Conservation (phyloP, 1,140 invertebrate species). For the Hylyphantes graminicola region DNA sequence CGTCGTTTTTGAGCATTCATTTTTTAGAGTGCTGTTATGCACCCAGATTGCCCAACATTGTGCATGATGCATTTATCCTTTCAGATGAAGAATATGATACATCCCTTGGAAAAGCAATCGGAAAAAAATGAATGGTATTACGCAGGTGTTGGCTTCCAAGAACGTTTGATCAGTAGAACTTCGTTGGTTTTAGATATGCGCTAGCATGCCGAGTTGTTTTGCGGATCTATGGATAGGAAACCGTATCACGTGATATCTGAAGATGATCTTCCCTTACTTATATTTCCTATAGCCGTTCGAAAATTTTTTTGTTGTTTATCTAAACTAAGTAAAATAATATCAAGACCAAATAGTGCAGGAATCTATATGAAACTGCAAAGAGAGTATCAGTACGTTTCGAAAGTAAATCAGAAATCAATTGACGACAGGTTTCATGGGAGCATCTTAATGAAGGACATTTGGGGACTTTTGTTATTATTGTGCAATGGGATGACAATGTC, state of each 20-base stretch:
- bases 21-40: too few species aligned
- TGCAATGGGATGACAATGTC: background rate
- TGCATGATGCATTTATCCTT: background rate
- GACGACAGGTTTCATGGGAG: background rate
- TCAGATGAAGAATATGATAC: background rate
- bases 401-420: background rate
- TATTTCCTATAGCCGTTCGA: background rate
- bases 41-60: background rate
- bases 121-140: background rate
- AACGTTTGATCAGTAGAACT: constrained; percentile 1
- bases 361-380: background rate
- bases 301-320: background rate
- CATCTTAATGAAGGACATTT: background rate
- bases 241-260: background rate
- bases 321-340: background rate
- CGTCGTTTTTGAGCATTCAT: too few species aligned
- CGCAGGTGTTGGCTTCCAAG: background rate
- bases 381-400: background rate
- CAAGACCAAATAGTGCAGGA: background rate
- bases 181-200: background rate
- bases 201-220: background rate
- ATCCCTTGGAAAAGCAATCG: background rate
- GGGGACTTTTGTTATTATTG: background rate
- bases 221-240: background rate
- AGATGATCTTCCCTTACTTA: background rate